Percentiles rank a stretch among this genome's conserved stretches.
Conservation (phyloP, 2,888 invertebrate genomes). For the Zaprionus bogoriensis region DNA sequence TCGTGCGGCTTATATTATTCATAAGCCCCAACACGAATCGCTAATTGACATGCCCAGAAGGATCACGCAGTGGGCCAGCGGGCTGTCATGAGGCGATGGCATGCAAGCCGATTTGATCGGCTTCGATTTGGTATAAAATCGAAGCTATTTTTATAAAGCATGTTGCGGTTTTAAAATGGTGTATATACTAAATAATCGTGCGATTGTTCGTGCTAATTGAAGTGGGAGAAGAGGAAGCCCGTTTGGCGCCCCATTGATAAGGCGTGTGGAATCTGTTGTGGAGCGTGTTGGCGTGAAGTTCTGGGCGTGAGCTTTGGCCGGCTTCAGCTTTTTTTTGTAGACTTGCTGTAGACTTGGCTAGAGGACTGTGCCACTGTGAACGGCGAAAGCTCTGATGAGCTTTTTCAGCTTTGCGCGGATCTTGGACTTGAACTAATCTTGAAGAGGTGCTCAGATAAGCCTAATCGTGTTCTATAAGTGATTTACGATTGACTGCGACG, state of each 20-base stretch:
- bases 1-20: conserved; percentile 33
- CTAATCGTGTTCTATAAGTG: neutral
- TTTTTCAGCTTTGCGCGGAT: neutral
- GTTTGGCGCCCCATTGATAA: conserved; percentile 22
- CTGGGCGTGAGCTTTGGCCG: conserved; percentile 14
- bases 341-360: conserved; percentile 20
- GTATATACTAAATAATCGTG: neutral
- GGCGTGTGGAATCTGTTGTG: neutral
- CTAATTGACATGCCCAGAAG: conserved; percentile 42
- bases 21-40: conserved; percentile 17
- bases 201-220: conserved; percentile 2
- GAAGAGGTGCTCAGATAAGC: neutral
- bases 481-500: neutral
- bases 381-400: conserved; percentile 1
- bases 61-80: conserved; percentile 28
- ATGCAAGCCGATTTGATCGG: conserved; percentile 32
- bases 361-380: conserved; percentile 12
- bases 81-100: conserved; percentile 30
- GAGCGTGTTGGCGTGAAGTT: conserved; percentile 18
- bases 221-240: neutral
- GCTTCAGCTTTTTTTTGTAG: conserved; percentile 37
- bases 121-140: conserved; percentile 19
- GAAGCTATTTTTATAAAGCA: conserved; percentile 15
- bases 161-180: neutral
- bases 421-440: conserved; percentile 6